Evolutionary conservation across 2,797 vertebrate genomes (phyloP), one percentile per base, ranked within the genome.

Genomic region (Lithobates sylvaticus): DNA sequence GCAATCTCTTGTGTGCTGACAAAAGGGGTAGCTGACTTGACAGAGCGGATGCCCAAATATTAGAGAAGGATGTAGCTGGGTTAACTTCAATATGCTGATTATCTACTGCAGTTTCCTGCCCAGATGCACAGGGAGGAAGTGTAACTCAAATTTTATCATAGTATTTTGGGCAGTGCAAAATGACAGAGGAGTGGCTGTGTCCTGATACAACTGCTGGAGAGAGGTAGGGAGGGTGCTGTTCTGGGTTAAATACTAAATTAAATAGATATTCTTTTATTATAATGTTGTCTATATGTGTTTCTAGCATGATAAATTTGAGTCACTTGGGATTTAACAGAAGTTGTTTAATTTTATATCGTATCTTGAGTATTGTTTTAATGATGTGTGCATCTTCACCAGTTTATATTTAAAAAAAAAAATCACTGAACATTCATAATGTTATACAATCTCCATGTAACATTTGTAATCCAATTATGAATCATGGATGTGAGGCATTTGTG

Each of bases 51-150:
- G 21, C 5, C 23, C 65, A 67, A 44, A 70, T 34, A 34, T 50
- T 68, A 70, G 42, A 5, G 23, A 18, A 83, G 72, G 61, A 84
- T 76, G 82, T 76, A 44, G 84, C n/a, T 80, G 58, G 71, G 84
- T 86, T 86, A 50, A 78, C 68, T 39, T 54, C 67, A 82, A n/a
- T 76, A 83, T 65, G 74, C 65, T 76, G 44, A 80, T 86, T 86
- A 86, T 86, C 80, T 72, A 73, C 73, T 83, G 75, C 85, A 36
- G 85, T 86, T 86, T 86, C 85, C 85, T 86, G 85, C 34, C 85
- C 85, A 86, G 85, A 86, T 86, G 80, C 67, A 78, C n/a, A 26
- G 84, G 71, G 74, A 86, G 85, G 85, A 86, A 86, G 80, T 86
- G 54, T 39, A 82, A 83, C 67, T 77, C 26, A 50, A 36, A 75